Evolutionary conservation across 1,140 invertebrate species (phyloP).

Genomic region (Ceratoteleas bidentatus): DNA sequence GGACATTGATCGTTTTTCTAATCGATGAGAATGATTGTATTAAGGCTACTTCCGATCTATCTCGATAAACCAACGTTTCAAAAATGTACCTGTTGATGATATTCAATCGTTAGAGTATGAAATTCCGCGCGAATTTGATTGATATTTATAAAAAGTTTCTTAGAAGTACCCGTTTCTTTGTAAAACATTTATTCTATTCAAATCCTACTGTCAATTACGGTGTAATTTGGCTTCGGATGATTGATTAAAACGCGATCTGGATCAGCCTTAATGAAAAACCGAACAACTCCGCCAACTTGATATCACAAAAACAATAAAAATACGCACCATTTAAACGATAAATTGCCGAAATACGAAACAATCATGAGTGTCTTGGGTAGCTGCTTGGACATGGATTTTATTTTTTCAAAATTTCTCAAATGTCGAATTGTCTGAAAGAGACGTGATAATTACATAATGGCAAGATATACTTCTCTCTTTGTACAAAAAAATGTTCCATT

Average conservation of each 20-base stretch:
- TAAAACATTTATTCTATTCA: neutral
- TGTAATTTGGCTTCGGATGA: neutral
- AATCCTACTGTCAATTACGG: neutral
- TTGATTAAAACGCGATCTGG: constrained; percentile 3
- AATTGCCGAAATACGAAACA: constrained; percentile 39
- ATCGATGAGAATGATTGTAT: neutral
- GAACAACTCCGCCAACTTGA: constrained; percentile 4
- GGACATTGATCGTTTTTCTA: constrained; percentile 27
- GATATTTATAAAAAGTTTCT: neutral
- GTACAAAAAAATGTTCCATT: constrained; percentile 22
- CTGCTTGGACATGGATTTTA: constrained; percentile 27
- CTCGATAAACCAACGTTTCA: neutral
- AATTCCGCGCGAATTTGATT: neutral
- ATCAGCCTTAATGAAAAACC: constrained; percentile 27
- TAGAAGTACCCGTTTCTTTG: neutral
- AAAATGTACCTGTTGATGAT: neutral
- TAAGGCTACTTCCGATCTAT: constrained; percentile 13
- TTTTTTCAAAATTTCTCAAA: constrained; percentile 21
- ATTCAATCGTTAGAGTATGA: neutral
- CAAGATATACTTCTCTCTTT: constrained; percentile 46
- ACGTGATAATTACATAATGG: constrained; percentile 45
- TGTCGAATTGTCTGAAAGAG: constrained; percentile 27
- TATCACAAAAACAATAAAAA: constrained; percentile 19
- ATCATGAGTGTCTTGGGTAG: constrained; percentile 25
- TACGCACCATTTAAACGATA: constrained; percentile 42